Percentiles rank a stretch among this genome's conserved stretches.
Conservation (phyloP, 2,888 invertebrate genomes). For the Troides oblongomaculatus region DNA sequence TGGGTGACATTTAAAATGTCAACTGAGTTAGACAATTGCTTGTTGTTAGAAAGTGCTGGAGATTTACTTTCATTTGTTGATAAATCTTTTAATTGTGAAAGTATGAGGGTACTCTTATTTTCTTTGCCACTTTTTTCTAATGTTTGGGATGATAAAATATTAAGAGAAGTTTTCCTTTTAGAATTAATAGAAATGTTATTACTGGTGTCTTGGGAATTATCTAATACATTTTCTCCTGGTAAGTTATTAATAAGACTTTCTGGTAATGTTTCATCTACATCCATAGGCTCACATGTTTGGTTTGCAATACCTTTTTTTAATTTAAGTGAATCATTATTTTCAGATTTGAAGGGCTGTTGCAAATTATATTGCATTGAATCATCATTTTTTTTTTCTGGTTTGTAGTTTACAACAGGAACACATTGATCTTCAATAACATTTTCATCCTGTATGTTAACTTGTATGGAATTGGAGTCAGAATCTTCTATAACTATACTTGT, state of each 20-base stretch:
- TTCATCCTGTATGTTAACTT: constrained; percentile 38
- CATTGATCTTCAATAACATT: constrained; percentile 58
- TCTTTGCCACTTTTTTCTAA: constrained; percentile 46
- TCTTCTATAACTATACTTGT: constrained; percentile 58
- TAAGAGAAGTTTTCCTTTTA: constrained; percentile 40
- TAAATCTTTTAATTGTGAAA: constrained; percentile 61
- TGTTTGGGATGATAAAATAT: constrained; percentile 39
- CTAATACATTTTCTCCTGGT: constrained; percentile 29
- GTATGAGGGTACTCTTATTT: constrained; percentile 59
- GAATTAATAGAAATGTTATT: constrained; percentile 37
- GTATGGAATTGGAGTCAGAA: constrained; percentile 54
- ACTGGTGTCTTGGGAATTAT: constrained; percentile 20
- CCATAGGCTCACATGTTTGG: constrained; percentile 68
- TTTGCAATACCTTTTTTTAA: constrained; percentile 31
- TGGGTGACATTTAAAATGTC: constrained; percentile 41
- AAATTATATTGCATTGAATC: constrained; percentile 4
- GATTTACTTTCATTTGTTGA: constrained; percentile 49
- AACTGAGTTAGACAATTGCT: constrained; percentile 47
- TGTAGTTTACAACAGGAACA: constrained; percentile 57
- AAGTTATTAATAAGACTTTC: constrained; percentile 48
- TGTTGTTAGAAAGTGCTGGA: constrained; percentile 40
- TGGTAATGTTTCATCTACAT: constrained; percentile 69
- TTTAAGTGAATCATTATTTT: constrained; percentile 20
- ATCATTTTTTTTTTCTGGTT: constrained; percentile 29
- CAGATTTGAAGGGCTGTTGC: constrained; percentile 21